phyloP scores from a whole-genome alignment of 2,113 vertebrate genomes.

The Rhabdomys dilectus region DNA sequence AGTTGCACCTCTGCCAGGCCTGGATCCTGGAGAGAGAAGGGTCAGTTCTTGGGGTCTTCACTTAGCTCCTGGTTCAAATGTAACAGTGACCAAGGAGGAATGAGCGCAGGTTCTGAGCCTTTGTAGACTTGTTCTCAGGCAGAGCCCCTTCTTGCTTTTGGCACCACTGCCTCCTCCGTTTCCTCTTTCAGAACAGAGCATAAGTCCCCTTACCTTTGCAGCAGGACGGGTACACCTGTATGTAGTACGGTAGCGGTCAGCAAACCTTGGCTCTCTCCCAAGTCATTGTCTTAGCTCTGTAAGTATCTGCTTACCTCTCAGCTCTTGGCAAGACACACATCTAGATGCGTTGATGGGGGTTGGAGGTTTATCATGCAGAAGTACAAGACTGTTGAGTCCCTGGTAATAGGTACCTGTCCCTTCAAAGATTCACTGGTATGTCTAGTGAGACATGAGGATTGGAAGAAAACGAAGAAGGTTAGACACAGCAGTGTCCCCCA shows the following conservation, averaged over 20 bases:
- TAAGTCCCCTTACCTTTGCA: too few relatives aligned
- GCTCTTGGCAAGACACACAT: not conserved
- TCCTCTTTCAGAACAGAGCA: not conserved
- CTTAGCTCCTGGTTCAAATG: not conserved
- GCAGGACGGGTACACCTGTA: not conserved
- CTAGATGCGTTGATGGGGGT: not conserved
- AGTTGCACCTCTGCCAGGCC: not conserved
- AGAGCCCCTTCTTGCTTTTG: not conserved
- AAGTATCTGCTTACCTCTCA: not conserved
- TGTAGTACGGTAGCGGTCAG: not conserved
- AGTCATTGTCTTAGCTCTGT: not conserved
- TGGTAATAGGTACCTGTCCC: not conserved
- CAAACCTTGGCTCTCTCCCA: not conserved
- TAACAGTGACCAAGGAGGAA: not conserved
- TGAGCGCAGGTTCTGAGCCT: too few relatives aligned
- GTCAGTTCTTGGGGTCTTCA: not conserved
- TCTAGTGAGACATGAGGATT: not conserved
- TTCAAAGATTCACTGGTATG: not conserved
- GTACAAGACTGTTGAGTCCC: not conserved
- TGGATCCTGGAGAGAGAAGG: not conserved
- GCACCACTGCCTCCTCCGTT: not conserved
- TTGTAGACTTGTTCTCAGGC: not conserved
- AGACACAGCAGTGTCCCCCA: not conserved
- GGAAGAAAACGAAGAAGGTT: not conserved
- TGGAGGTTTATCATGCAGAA: not conserved